A percentile compares a stretch with the other conserved stretches of the same genome.
Conservation (phyloP, 1,140 invertebrate species). For the Hydropsyche tenuis region DNA sequence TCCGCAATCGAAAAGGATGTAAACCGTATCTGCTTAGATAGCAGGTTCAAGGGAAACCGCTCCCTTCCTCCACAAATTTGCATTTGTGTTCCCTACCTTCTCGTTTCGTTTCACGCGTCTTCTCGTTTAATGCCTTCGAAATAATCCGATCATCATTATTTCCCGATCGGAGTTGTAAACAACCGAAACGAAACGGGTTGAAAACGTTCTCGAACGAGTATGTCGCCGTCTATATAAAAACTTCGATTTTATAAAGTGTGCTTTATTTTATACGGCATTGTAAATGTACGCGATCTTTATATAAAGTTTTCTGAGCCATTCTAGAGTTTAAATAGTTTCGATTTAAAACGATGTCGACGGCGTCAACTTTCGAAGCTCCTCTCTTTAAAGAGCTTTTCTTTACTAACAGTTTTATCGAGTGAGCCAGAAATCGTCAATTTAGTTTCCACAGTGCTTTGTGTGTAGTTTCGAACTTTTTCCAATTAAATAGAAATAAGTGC, state of each 20-base stretch:
- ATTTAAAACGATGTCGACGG: conserved; percentile 12
- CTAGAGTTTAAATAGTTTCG: conserved; percentile 22
- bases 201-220: neutral
- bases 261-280: neutral
- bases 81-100: conserved; percentile 10
- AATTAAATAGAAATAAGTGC: too few species aligned
- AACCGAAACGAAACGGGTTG: neutral
- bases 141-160: conserved; percentile 13
- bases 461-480: too few species aligned
- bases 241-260: neutral
- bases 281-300: conserved; percentile 2
- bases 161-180: neutral
- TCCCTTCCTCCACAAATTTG: conserved; percentile 11
- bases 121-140: neutral
- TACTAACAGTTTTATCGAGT: neutral
- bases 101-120: neutral
- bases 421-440: neutral
- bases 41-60: conserved; percentile 24
- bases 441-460: too few species aligned
- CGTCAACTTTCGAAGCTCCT: conserved; percentile 5
- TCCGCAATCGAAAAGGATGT: conserved; percentile 27
- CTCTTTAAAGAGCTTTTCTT: conserved; percentile 12
- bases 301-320: neutral
- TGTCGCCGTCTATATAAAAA: neutral
- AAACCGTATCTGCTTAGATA: conserved; percentile 29